Evolutionary conservation across 2,113 vertebrate species (phyloP).

Genomic region (Malurus cyaneus): DNA sequence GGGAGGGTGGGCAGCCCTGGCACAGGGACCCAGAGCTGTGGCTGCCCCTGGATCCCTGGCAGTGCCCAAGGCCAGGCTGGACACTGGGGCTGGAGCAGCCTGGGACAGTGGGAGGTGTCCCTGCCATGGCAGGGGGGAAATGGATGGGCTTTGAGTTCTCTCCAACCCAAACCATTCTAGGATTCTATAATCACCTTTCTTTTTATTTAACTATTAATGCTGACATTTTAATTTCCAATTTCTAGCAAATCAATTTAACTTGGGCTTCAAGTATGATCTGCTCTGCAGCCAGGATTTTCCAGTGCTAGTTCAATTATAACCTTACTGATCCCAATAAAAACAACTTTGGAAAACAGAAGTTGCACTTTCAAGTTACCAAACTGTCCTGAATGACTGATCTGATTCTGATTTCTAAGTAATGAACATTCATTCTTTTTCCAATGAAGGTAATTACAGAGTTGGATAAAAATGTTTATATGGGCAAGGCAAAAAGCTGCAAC

Average conservation of each 20-base stretch:
- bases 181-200: neutral
- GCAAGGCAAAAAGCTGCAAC: neutral
- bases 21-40: neutral
- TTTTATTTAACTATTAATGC: neutral
- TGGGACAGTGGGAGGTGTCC: neutral
- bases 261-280: neutral
- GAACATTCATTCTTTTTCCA: neutral
- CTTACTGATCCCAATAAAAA: neutral
- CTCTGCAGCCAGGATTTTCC: neutral
- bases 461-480: neutral
- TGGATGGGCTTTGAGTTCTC: neutral
- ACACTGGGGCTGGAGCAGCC: fast-evolving
- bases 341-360: neutral
- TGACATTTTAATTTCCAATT: neutral
- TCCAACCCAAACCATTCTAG: neutral
- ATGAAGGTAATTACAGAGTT: neutral
- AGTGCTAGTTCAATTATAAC: neutral
- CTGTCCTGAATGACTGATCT: neutral
- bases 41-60: neutral
- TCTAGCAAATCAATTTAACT: neutral
- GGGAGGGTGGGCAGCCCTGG: fast-evolving
- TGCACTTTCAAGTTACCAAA: neutral
- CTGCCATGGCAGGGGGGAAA: neutral
- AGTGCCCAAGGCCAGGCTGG: neutral
- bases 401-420: neutral